These are phyloP conservation scores for Equus przewalskii DNA, from an alignment of 2,113 vertebrate species.

Conservation along the genomic window DNA sequence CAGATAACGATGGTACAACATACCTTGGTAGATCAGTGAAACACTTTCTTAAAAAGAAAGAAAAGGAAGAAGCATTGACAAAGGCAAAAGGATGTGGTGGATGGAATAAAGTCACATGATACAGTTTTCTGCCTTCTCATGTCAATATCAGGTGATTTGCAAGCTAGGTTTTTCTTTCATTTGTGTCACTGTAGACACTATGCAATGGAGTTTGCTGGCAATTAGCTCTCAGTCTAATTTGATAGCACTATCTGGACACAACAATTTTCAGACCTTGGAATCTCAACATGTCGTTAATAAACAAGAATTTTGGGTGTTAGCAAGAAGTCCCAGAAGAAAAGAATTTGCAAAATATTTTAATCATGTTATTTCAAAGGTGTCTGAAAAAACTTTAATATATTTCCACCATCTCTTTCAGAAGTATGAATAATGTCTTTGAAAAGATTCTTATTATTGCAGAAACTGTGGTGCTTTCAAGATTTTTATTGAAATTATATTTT, in stretches of 20 bases:
- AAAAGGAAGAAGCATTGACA: background rate
- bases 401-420: background rate
- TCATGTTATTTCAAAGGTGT: background rate
- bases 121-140: background rate
- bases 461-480: background rate
- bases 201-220: background rate
- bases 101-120: background rate
- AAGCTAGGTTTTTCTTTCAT: accelerated
- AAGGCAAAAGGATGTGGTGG: background rate
- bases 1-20: background rate
- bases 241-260: background rate
- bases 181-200: background rate
- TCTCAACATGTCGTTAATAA: background rate
- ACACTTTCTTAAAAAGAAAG: background rate
- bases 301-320: background rate
- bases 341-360: background rate
- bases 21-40: background rate
- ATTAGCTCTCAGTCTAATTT: background rate
- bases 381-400: background rate
- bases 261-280: background rate
- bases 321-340: background rate
- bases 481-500: too few species aligned
- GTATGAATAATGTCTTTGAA: background rate
- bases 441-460: background rate
- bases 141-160: background rate